phyloP scores from a whole-genome alignment of 2,113 vertebrate species.

The Sylvietta virens region DNA sequence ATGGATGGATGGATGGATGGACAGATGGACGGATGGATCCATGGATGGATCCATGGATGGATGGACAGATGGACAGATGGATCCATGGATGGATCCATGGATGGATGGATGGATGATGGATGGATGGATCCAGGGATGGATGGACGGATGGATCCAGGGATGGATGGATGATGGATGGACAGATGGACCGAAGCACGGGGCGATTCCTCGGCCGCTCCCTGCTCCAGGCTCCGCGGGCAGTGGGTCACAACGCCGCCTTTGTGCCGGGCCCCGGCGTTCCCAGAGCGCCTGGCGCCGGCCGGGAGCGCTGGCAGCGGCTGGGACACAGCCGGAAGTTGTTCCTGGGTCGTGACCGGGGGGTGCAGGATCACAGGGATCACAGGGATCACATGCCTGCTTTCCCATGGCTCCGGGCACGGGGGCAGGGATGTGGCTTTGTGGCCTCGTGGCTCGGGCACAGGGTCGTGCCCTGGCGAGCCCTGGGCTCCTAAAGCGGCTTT shows the following conservation, averaged over 20 bases:
- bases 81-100: background rate
- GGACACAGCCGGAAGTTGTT: background rate
- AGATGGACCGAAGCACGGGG: too few relatives aligned
- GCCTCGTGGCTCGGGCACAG: background rate
- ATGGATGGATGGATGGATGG: background rate
- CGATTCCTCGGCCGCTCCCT: rapidly evolving
- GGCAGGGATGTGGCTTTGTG: background rate
- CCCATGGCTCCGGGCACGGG: background rate
- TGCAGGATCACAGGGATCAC: background rate
- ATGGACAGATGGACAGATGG: background rate
- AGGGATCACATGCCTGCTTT: conserved; percentile 27
- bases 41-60: background rate
- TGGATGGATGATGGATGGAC: background rate
- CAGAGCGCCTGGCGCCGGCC: background rate
- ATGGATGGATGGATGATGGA: background rate
- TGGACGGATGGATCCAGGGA: background rate
- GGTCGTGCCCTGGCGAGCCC: background rate
- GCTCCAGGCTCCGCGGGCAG: background rate
- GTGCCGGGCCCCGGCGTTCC: background rate
- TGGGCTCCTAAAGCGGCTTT: rapidly evolving
- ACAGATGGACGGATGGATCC: background rate
- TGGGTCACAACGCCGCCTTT: background rate
- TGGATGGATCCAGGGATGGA: background rate
- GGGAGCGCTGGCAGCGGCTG: background rate
- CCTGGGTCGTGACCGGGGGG: rapidly evolving